These are phyloP conservation scores for Holocentrus rufus DNA, from an alignment of 2,797 vertebrate genomes.

Conservation along the genomic window DNA sequence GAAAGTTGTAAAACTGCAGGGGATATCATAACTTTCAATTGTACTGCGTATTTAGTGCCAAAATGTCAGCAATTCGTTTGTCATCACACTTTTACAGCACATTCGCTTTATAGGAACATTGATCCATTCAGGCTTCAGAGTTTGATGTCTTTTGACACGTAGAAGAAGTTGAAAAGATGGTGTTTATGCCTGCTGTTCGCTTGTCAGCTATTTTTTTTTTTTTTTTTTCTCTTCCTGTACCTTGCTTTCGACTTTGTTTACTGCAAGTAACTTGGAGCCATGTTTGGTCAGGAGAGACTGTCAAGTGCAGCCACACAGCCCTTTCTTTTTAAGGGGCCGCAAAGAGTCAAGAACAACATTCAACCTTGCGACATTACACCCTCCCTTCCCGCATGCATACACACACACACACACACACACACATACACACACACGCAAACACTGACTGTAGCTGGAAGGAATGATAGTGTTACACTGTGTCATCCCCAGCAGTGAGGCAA, in stretches of 20 bases:
- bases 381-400: constrained; percentile 35
- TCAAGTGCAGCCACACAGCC: constrained; percentile 35
- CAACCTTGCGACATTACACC: constrained; percentile 55
- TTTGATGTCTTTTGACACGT: background rate
- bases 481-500: constrained; percentile 61
- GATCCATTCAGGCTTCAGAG: background rate
- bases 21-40: constrained; percentile 41
- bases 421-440: constrained; percentile 37
- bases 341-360: constrained; percentile 55
- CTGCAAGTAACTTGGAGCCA: constrained; percentile 6
- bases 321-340: constrained; percentile 43
- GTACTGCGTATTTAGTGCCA: background rate
- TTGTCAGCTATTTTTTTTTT: constrained; percentile 1
- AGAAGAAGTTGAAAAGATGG: background rate
- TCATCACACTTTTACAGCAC: background rate
- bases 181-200: background rate
- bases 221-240: constrained; percentile 12
- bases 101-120: constrained; percentile 5
- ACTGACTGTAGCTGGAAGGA: constrained; percentile 61
- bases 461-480: constrained; percentile 62
- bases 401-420: constrained; percentile 40
- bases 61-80: constrained; percentile 21
- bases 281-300: constrained; percentile 38
- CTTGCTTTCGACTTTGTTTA: constrained; percentile 27
- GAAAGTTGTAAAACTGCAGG: constrained; percentile 53